These are phyloP conservation scores for Gallinago nigripennis DNA, from an alignment of 2,797 vertebrate genomes.

Conservation along the genomic window DNA sequence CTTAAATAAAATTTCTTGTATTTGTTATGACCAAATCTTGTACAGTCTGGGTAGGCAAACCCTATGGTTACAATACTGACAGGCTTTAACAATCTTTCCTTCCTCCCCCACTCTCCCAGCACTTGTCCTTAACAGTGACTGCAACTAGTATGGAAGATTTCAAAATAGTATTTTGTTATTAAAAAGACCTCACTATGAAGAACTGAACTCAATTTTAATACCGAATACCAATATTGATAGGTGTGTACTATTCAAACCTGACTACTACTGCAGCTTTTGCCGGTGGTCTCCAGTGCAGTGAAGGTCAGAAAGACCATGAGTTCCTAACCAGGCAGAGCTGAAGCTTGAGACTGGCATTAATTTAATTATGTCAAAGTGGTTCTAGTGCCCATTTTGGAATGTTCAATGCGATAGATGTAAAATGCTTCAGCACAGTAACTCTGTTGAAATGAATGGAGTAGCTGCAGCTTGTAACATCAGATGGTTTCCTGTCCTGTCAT, in stretches of 20 bases:
- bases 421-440: background rate
- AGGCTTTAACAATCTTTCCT: background rate
- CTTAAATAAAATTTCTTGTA: background rate
- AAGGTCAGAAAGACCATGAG: background rate
- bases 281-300: background rate
- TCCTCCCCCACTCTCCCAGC: rapidly evolving
- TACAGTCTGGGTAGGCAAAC: background rate
- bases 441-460: background rate
- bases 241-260: background rate
- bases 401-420: background rate
- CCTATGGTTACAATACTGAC: background rate
- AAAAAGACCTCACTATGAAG: background rate
- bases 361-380: background rate
- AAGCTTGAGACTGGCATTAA: background rate
- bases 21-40: background rate
- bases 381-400: background rate
- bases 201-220: background rate
- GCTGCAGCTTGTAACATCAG: background rate
- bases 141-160: background rate
- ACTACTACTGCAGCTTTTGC: background rate
- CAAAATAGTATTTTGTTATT: background rate
- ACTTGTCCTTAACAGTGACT: background rate
- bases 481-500: background rate
- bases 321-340: background rate
- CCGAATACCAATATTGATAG: background rate